These are phyloP conservation scores for Pteropus alecto DNA, from an alignment of 2,113 vertebrate species.

Conservation along the genomic window DNA sequence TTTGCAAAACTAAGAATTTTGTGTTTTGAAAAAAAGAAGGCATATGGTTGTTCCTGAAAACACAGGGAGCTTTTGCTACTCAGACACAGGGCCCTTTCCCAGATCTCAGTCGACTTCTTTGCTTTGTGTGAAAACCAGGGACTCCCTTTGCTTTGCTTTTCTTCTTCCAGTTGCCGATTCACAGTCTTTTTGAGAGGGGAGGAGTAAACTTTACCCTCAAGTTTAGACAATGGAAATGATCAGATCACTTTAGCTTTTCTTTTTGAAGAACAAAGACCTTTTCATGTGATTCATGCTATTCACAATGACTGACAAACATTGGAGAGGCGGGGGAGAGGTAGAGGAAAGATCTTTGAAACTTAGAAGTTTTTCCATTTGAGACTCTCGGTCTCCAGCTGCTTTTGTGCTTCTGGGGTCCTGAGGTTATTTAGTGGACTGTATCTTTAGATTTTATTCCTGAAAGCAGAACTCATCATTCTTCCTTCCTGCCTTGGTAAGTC, in stretches of 20 bases:
- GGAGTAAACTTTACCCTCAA: background rate
- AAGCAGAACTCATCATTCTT: background rate
- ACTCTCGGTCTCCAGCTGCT: background rate
- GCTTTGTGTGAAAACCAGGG: background rate
- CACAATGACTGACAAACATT: background rate
- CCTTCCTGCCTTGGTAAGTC: background rate
- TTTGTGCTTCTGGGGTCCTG: background rate
- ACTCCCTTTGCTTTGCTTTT: background rate
- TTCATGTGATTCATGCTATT: background rate
- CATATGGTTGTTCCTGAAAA: background rate
- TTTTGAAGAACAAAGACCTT: background rate
- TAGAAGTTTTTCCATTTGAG: background rate
- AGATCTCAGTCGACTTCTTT: background rate
- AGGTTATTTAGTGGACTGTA: background rate
- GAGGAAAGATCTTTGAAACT: background rate
- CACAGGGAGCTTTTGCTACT: background rate
- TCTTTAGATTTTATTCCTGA: background rate
- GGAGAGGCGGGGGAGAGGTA: background rate
- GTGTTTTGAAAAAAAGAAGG: background rate
- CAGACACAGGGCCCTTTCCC: background rate
- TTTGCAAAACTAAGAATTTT: background rate
- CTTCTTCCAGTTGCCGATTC: background rate
- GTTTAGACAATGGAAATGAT: background rate
- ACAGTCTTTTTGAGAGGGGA: background rate
- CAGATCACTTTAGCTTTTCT: background rate